These are phyloP conservation scores for Paratrypauchen microcephalus DNA, from an alignment of 2,797 vertebrate genomes.

Conservation along the genomic window DNA sequence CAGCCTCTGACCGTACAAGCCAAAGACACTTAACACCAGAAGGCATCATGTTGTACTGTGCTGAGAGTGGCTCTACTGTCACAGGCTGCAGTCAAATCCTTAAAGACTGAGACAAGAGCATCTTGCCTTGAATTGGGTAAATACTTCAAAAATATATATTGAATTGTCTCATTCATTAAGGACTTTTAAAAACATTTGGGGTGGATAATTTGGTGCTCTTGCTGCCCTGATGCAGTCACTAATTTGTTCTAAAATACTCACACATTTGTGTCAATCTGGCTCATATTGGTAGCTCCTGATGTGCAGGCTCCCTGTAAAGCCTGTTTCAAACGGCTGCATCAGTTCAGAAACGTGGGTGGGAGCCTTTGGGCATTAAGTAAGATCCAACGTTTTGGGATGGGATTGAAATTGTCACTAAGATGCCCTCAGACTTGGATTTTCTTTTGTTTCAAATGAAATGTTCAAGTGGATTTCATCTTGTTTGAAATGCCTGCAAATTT, in stretches of 20 bases:
- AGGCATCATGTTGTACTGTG: not conserved
- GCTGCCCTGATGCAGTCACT: slow-evolving; percentile 77
- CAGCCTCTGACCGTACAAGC: slow-evolving; percentile 38
- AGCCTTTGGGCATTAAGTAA: slow-evolving; percentile 45
- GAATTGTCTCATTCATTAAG: slow-evolving; percentile 79
- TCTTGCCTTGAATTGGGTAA: slow-evolving; percentile 77
- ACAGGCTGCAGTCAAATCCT: slow-evolving; percentile 44
- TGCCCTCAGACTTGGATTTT: slow-evolving; percentile 63
- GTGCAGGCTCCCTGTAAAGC: slow-evolving; percentile 13
- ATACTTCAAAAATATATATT: slow-evolving; percentile 33
- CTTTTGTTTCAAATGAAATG: slow-evolving; percentile 36
- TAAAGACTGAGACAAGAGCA: slow-evolving; percentile 92
- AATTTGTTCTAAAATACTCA: not conserved
- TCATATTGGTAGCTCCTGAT: slow-evolving; percentile 9
- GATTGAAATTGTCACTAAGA: slow-evolving; percentile 45
- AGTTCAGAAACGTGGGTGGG: slow-evolving; percentile 46
- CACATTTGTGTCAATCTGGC: slow-evolving; percentile 34
- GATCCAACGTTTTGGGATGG: slow-evolving; percentile 49
- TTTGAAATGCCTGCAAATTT: slow-evolving; percentile 62
- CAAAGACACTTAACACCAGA: slow-evolving; percentile 17
- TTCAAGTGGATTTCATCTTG: slow-evolving; percentile 45
- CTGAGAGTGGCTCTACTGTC: slow-evolving; percentile 35
- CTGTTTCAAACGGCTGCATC: slow-evolving; percentile 51
- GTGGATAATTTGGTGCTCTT: slow-evolving; percentile 56
- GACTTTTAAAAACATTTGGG: slow-evolving; percentile 69